phyloP scores from a whole-genome alignment of 2,113 vertebrate genomes.

The Pithys albifrons region DNA sequence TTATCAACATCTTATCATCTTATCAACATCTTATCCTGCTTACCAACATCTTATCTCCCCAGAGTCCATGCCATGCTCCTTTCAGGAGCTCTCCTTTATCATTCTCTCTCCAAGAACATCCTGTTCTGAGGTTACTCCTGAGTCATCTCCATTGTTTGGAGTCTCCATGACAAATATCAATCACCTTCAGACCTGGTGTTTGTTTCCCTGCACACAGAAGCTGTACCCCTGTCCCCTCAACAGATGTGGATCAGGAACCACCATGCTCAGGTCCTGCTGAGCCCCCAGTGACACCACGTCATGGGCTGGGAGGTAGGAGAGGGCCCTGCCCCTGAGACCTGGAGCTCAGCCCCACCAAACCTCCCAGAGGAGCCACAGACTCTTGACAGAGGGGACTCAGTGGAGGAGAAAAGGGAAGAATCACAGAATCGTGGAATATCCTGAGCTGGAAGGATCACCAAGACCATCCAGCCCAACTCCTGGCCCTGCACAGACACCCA shows the following conservation, averaged over 20 bases:
- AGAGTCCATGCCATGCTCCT: accelerated
- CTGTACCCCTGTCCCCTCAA: not conserved
- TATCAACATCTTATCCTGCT: too few species aligned
- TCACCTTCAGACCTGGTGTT: not conserved
- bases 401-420: not conserved
- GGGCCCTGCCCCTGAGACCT: too few species aligned
- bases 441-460: not conserved
- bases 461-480: not conserved
- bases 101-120: not conserved
- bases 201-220: not conserved
- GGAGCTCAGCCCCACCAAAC: not conserved
- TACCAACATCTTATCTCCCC: not conserved
- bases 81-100: not conserved
- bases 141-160: not conserved
- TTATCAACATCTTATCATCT: too few species aligned
- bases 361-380: not conserved
- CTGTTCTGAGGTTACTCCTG: not conserved
- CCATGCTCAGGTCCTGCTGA: not conserved
- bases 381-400: accelerated
- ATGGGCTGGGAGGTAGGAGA: too few species aligned
- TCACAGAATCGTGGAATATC: not conserved
- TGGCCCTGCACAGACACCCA: too few species aligned
- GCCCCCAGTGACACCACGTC: too few species aligned
- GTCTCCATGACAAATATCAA: not conserved
- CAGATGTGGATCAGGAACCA: not conserved